Conservation (phyloP, 2,113 vertebrate genomes). For the Sylvilagus bachmani region DNA sequence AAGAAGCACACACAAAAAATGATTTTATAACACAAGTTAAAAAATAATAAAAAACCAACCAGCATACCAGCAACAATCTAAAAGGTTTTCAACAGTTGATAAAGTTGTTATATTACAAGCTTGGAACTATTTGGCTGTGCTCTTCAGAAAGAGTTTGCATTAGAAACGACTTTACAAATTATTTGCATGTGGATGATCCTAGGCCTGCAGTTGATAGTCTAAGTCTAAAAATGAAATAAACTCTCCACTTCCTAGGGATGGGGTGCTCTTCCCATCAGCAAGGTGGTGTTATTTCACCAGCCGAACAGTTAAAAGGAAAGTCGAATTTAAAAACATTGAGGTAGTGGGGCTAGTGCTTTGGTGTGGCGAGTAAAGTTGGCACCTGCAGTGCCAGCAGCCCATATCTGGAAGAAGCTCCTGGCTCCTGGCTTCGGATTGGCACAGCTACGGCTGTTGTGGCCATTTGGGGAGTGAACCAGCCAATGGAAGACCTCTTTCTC, state of each 20-base stretch:
- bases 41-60: not conserved
- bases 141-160: not conserved
- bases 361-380: too few relatives aligned
- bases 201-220: not conserved
- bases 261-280: not conserved
- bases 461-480: too few relatives aligned
- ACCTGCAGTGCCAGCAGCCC: too few relatives aligned
- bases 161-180: not conserved
- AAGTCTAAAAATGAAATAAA: constrained; percentile 8
- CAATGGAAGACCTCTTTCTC: too few relatives aligned
- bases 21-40: not conserved
- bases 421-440: too few relatives aligned
- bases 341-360: not conserved
- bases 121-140: not conserved
- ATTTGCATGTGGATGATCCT: not conserved
- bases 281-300: not conserved
- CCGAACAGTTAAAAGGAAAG: not conserved
- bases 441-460: too few relatives aligned
- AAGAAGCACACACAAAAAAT: not conserved
- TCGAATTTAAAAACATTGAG: not conserved
- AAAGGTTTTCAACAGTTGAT: not conserved
- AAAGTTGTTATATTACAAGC: not conserved
- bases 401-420: too few relatives aligned
- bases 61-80: not conserved
- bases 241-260: not conserved